Base-by-base conservation (phyloP, 2,888 invertebrate species). In the Odiellus spinosus region DNA sequence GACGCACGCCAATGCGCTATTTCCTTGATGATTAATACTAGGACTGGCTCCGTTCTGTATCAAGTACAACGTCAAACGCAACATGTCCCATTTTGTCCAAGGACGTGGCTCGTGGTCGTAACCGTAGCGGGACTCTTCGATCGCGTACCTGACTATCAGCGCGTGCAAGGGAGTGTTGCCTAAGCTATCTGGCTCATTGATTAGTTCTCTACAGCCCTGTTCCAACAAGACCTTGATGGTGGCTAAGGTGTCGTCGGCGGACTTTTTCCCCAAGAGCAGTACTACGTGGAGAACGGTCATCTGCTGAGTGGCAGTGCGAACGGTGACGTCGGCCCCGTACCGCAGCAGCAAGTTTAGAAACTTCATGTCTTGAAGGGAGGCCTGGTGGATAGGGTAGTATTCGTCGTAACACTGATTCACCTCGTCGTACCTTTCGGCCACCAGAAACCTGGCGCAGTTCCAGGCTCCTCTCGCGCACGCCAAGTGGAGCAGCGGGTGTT, bases 341-440 rank as follows among this genome's bases (percentile, higher is more conserved):
- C 65, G 63, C 21, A 68, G 61, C 18, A 69, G 57, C 12, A 65
- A 58, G 44, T 63, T 63, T 2, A 79, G 68, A 64, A 80, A 80
- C 58, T 76, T 73, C 42, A 75, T 73, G 54, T 80, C 78, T 61
- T 81, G 80, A 20, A 78, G 69, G 15, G 79, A 79, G 12, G 80
- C 69, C 60, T 79, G 77, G 63, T 81, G 78, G 49, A 82, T 76
- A n/a, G 82, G 81, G 63, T 77, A 80, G 63, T 80, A 80, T 65
- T 80, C 81, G 59, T 80, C 78, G 63, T 76, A 77, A 48, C 78
- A 73, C 51, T 76, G 71, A 63, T 79, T 77, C 41, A 80, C 77
- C 64, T 79, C 78, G 55, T 55, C 50, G 12, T 53, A 54, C 20
- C 78, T 62, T 54, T 76, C 75, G 2, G 73, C 70, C 8, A 78